phyloP scores from a whole-genome alignment of 2,113 vertebrate genomes.

The Proterorhinus semilunaris region DNA sequence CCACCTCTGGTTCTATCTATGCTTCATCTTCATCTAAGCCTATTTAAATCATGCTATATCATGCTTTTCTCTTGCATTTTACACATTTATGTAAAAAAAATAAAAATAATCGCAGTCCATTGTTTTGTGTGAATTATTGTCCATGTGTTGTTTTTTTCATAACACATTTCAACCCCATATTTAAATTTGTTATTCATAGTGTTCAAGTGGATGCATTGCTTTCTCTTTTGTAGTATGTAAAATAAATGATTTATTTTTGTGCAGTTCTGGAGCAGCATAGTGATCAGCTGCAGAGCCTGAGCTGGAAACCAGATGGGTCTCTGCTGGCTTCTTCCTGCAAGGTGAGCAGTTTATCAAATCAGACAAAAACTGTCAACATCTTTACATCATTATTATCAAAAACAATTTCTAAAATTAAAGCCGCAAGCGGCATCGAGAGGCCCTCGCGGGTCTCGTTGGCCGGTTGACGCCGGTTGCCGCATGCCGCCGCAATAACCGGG shows the following conservation, averaged over 20 bases:
- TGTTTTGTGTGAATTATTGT: neutral
- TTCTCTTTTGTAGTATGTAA: neutral
- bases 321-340: slow-evolving; percentile 88
- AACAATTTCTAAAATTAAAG: too few relatives aligned
- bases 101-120: neutral
- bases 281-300: slow-evolving; percentile 85
- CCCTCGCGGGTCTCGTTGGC: too few relatives aligned
- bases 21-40: neutral
- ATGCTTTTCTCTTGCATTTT: slow-evolving; percentile 25
- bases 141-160: neutral
- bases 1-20: slow-evolving; percentile 3
- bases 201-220: neutral
- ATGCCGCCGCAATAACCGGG: too few relatives aligned
- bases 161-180: neutral
- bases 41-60: slow-evolving; percentile 24
- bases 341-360: slow-evolving; percentile 50
- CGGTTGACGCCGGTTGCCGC: too few relatives aligned
- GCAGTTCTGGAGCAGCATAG: slow-evolving; percentile 83
- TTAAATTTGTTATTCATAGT: neutral
- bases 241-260: slow-evolving; percentile 15
- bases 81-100: neutral
- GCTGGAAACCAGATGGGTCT: slow-evolving; percentile 87
- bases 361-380: too few relatives aligned
- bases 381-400: too few relatives aligned
- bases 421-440: too few relatives aligned